These are phyloP conservation scores for Phalanger gymnotis DNA, from an alignment of 2,797 vertebrate genomes.

Conservation along the genomic window DNA sequence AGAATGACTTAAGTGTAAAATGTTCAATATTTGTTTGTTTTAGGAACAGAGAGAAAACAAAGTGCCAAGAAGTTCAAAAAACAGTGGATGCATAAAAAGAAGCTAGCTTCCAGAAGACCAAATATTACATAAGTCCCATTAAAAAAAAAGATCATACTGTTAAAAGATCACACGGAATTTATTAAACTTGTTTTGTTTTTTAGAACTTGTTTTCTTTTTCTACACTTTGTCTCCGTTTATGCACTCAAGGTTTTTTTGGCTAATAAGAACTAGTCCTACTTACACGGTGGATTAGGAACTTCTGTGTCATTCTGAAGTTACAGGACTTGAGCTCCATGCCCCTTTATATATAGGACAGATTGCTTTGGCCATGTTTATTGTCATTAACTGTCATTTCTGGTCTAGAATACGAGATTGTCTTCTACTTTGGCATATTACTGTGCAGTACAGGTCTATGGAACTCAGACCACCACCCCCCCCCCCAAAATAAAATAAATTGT, in stretches of 20 bases:
- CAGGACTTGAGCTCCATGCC: not conserved
- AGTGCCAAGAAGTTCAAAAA: conserved; percentile 89
- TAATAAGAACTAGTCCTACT: not conserved
- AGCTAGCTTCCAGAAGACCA: conserved; percentile 66
- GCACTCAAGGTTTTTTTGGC: not conserved
- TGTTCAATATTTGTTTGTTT: conserved; percentile 55
- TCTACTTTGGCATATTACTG: not conserved
- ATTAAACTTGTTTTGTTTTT: not conserved
- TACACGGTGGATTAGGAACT: not conserved
- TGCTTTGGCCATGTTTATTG: not conserved
- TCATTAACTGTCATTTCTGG: not conserved
- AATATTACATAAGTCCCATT: not conserved
- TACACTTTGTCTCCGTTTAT: not conserved
- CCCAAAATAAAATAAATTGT: not conserved
- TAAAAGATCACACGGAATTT: not conserved
- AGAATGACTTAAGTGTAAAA: conserved; percentile 8
- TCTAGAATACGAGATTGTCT: not conserved
- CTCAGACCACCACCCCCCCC: no score
- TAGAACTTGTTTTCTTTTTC: not conserved
- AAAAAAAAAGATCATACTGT: not conserved
- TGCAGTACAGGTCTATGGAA: not conserved
- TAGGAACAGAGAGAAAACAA: conserved; percentile 87
- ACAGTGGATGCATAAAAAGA: conserved; percentile 86
- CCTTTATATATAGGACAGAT: not conserved
- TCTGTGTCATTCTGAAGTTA: not conserved